Evolutionary conservation across 2,113 vertebrate species (phyloP), one percentile per base, ranked within the genome.

Genomic region (Panthera tigris): DNA sequence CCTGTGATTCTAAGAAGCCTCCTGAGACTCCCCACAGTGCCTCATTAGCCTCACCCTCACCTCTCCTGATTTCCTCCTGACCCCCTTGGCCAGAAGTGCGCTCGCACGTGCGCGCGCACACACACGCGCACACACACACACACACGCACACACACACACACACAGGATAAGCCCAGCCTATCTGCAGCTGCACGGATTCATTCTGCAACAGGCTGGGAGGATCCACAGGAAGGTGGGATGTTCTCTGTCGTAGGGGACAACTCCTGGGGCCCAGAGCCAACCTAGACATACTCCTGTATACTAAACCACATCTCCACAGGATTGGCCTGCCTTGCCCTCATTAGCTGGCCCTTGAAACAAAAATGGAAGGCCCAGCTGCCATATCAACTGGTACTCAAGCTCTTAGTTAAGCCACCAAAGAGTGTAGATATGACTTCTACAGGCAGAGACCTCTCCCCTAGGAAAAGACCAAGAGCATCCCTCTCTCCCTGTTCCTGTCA

Each of bases 31-130:
- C 25, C 57, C 10, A 25, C 9, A 21, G n/a, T 29, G 16, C 52
- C 14, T 90, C 12, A 7, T 83, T 48, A 23, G 8, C 41, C 48
- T 39, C 27, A 23, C 13, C 36, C 57, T 61, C 57, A 27, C 69
- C 8, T 69, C 82, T 66, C 19, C 25, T 69, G 18, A 63, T 45
- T 83, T 89, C 45, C 76, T 88, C 57, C 27, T 36, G 27, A 29
- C 48, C 25, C 61, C 12, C 76, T 23, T 27, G 7, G 15, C 7
- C 63, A 9, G 12, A 5, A 85, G 57, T 39, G 39, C 39, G 39
- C 39, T 39, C 39, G 39, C 39, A 39, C 10, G 1, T 19, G 1
- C 23, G 2, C 13, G 3, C 0, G 0, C 63, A 3, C 3, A 0
- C 15, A 0, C 11, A 5, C 13, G 2, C 41, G 3, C 11, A 15